These are phyloP conservation scores for Paramacrobiotus metropolitanus DNA, from an alignment of 1,140 invertebrate genomes.

Conservation along the genomic window DNA sequence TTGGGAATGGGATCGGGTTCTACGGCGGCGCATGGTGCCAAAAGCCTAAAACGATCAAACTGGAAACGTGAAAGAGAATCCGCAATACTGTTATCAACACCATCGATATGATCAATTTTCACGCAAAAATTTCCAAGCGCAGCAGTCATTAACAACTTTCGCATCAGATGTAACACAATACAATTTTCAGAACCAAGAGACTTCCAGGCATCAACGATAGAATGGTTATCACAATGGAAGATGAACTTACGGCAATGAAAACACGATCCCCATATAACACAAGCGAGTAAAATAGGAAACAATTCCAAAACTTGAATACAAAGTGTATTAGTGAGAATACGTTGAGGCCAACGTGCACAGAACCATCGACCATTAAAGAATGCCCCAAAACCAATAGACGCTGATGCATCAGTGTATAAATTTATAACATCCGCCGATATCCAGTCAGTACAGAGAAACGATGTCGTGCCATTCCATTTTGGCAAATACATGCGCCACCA, in stretches of 20 bases:
- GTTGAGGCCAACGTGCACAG: neutral
- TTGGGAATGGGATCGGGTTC: neutral
- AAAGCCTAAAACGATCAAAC: neutral
- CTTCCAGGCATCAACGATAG: neutral
- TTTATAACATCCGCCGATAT: neutral
- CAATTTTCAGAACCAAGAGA: neutral
- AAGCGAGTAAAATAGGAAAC: neutral
- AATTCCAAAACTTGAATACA: neutral
- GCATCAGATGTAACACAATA: neutral
- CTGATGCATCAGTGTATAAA: neutral
- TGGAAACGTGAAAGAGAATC: neutral
- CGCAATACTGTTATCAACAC: neutral
- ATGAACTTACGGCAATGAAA: neutral
- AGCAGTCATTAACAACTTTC: neutral
- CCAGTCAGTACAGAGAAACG: neutral
- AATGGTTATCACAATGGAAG: neutral
- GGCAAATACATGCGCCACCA: neutral
- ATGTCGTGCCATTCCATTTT: neutral
- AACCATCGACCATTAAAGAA: slow-evolving; percentile 2
- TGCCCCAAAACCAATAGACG: neutral
- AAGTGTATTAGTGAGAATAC: neutral
- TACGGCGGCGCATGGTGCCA: neutral
- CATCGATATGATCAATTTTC: neutral
- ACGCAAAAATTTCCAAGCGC: neutral
- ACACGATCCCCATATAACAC: neutral